Percentiles rank a stretch among this genome's conserved stretches.
Conservation (phyloP, 2,888 invertebrate species). For the Rhagium mordax region DNA sequence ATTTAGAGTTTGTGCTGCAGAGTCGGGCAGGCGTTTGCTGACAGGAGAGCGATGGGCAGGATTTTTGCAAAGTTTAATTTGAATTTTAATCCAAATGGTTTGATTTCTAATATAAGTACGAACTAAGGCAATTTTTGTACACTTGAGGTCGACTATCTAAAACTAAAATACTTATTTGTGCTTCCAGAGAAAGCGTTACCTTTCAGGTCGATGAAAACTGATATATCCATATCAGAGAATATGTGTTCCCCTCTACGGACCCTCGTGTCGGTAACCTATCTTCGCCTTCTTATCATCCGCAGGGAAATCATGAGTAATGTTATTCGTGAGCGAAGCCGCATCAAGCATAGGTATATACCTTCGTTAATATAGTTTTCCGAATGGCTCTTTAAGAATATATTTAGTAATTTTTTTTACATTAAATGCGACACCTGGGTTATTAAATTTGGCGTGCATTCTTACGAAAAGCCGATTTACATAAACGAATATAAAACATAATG, state of each 20-base stretch:
- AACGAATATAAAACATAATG: neutral
- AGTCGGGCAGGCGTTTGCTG: no score
- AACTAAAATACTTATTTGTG: no score
- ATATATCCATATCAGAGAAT: neutral
- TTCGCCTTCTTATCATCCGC: neutral
- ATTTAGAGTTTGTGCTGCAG: neutral
- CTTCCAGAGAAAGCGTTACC: no score
- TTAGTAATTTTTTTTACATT: neutral
- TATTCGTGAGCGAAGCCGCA: neutral
- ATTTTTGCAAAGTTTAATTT: no score
- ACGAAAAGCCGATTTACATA: conserved; percentile 4
- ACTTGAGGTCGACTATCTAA: no score
- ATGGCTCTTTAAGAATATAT: neutral
- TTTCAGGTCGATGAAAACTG: no score
- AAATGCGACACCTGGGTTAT: neutral
- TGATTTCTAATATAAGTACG: no score
- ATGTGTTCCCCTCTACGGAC: neutral
- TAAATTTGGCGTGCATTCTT: neutral
- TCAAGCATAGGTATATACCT: neutral
- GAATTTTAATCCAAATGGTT: no score
- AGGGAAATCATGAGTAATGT: neutral
- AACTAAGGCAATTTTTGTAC: no score
- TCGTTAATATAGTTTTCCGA: neutral
- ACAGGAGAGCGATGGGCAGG: no score
- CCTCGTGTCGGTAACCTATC: neutral